Evolutionary conservation across 2,113 vertebrate genomes (phyloP).

Genomic region (Pipra filicauda): DNA sequence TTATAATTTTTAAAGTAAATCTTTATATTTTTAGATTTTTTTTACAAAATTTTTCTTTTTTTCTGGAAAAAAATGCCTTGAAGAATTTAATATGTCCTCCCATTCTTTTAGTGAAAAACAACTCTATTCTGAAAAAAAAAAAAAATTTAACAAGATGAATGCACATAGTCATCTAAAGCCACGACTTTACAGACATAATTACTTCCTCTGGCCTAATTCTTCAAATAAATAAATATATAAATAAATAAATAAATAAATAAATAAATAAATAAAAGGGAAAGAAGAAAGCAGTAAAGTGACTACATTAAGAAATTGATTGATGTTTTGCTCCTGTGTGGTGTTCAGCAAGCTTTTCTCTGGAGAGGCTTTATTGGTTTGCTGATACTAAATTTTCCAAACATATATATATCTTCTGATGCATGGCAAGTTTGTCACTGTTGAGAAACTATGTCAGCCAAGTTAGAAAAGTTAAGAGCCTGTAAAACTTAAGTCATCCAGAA

Average conservation of each 20-base stretch:
- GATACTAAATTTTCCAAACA: constrained; percentile 60
- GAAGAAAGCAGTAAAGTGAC: constrained; percentile 23
- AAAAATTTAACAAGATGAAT: neutral
- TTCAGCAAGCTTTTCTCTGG: constrained; percentile 36
- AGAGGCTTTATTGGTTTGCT: constrained; percentile 56
- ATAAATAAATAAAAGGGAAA: neutral
- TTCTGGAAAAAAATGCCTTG: neutral
- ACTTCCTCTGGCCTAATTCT: neutral
- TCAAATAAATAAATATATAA: constrained; percentile 19
- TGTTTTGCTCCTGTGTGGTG: neutral
- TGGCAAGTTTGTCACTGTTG: constrained; percentile 47
- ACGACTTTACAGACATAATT: neutral
- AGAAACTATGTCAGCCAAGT: constrained; percentile 54
- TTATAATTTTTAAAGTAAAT: neutral
- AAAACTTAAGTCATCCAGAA: constrained; percentile 65
- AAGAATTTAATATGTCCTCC: neutral
- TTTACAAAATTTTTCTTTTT: neutral
- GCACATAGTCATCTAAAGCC: neutral
- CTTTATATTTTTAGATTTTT: neutral
- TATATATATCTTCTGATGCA: constrained; percentile 57
- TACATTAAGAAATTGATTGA: constrained; percentile 60
- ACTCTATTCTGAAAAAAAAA: neutral
- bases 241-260: constrained; percentile 17
- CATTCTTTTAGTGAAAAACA: neutral
- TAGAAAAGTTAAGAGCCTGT: constrained; percentile 65